A percentile compares a stretch with the other conserved stretches of the same genome.
These are phyloP conservation scores for Nymphalis io DNA, from an alignment of 1,140 invertebrate species.

Conservation along the genomic window DNA sequence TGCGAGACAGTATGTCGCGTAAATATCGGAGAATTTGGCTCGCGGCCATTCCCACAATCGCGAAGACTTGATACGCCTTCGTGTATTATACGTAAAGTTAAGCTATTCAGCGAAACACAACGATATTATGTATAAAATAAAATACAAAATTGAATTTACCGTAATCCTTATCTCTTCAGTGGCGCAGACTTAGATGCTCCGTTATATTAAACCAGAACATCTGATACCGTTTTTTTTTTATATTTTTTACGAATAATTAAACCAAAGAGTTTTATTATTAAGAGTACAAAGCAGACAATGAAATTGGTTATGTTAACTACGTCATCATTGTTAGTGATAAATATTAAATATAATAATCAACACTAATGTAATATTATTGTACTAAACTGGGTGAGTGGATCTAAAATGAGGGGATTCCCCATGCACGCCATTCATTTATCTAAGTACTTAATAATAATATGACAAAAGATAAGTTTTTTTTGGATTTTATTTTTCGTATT, in stretches of 20 bases:
- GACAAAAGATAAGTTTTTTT: no score
- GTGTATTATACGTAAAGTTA: not conserved
- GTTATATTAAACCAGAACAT: constrained; percentile 21
- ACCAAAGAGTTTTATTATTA: not conserved
- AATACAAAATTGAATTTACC: constrained; percentile 19
- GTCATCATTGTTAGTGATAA: not conserved
- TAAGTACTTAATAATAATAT: no score
- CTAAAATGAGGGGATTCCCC: no score
- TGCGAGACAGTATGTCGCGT: constrained; percentile 59
- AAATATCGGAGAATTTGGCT: constrained; percentile 55
- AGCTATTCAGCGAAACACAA: constrained; percentile 10
- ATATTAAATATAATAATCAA: not conserved
- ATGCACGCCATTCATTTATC: no score
- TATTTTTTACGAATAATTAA: constrained; percentile 2
- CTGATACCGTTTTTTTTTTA: constrained; percentile 18
- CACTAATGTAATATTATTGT: no score
- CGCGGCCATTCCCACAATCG: constrained; percentile 44
- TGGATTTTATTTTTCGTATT: no score
- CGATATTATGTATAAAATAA: constrained; percentile 8
- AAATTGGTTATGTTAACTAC: not conserved
- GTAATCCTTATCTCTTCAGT: constrained; percentile 8
- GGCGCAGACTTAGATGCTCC: constrained; percentile 17
- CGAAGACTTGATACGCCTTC: constrained; percentile 24
- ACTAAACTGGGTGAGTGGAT: no score
- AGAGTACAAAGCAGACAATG: not conserved